Evolutionary conservation across 2,113 vertebrate species (phyloP).

Genomic region (Toxotes jaculatrix): DNA sequence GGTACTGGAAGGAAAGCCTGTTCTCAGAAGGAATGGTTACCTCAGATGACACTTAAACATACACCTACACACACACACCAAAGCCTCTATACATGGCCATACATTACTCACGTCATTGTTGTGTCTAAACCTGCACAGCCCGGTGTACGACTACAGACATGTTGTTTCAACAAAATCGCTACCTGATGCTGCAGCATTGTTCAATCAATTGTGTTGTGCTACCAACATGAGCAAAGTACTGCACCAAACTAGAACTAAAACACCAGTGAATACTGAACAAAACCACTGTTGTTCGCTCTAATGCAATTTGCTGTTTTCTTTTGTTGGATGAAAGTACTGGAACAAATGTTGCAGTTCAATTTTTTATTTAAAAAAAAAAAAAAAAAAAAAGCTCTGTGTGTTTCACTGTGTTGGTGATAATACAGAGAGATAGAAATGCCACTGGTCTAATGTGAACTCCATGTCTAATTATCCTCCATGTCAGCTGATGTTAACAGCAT

Average conservation of each 20-base stretch:
- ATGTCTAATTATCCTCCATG: background rate
- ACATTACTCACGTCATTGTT: background rate
- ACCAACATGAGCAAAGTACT: background rate
- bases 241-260: background rate
- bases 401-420: too few species aligned
- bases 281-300: background rate
- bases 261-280: background rate
- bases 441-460: background rate
- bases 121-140: background rate
- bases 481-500: too few species aligned
- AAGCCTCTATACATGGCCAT: slow-evolving; percentile 5
- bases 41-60: slow-evolving; percentile 41
- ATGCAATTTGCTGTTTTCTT: too few species aligned
- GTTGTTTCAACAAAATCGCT: too few species aligned
- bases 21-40: slow-evolving; percentile 25
- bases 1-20: slow-evolving; percentile 8
- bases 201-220: too few species aligned
- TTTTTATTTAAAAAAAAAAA: too few species aligned
- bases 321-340: too few species aligned
- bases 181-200: too few species aligned
- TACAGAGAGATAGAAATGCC: too few species aligned
- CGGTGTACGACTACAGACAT: background rate
- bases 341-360: too few species aligned
- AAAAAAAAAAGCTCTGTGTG: too few species aligned
- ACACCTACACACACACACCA: background rate